These are phyloP conservation scores for Oncorhynchus clarkii DNA, from an alignment of 2,113 vertebrate species.

Conservation along the genomic window DNA sequence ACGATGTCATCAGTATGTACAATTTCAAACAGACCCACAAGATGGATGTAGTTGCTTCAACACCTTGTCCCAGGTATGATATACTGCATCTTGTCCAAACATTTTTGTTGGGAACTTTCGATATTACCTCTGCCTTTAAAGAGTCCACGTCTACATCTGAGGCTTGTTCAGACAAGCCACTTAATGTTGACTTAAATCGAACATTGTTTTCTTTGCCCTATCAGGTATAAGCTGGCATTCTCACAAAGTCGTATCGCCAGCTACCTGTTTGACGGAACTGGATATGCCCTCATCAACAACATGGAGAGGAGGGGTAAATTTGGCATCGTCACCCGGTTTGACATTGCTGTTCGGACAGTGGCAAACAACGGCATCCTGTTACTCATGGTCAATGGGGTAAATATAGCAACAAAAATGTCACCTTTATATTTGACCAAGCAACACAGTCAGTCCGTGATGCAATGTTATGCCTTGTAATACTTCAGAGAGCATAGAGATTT, in stretches of 20 bases:
- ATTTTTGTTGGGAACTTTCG: not conserved
- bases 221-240: conserved; percentile 91
- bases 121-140: not conserved
- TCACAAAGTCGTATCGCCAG: conserved; percentile 90
- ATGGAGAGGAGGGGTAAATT: conserved; percentile 83
- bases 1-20: conserved; percentile 92
- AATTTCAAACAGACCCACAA: conserved; percentile 86
- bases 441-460: not conserved
- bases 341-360: conserved; percentile 91
- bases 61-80: conserved; percentile 82
- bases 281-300: conserved; percentile 87
- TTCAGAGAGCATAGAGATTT: not conserved
- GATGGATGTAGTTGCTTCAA: conserved; percentile 75
- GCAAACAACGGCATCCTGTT: conserved; percentile 85
- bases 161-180: not conserved
- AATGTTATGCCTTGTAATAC: not conserved
- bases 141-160: not conserved
- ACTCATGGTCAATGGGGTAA: conserved; percentile 91
- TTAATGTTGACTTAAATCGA: not conserved
- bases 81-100: not conserved
- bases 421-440: not conserved
- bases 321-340: conserved; percentile 90
- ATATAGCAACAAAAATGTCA: conserved; percentile 32
- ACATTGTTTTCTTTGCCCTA: conserved; percentile 21
- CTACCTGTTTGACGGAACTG: conserved; percentile 93